Conservation (phyloP, 1,140 invertebrate genomes). For the Drosophila pruinosa region DNA sequence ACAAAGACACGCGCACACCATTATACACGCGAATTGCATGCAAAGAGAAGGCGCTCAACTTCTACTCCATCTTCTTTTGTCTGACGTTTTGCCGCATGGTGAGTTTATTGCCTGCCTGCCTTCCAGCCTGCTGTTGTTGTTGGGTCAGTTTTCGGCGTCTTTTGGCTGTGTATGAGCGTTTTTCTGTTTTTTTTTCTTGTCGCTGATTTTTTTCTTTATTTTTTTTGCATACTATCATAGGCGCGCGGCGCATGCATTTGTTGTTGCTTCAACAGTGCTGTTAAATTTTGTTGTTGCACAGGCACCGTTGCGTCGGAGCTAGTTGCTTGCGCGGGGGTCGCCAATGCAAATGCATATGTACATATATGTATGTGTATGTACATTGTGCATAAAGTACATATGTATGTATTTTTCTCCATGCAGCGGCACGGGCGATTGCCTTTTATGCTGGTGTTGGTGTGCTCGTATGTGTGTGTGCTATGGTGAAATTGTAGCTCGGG, state of each 20-base stretch:
- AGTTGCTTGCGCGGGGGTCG: constrained; percentile 18
- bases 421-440: constrained; percentile 56
- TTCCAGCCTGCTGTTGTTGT: constrained; percentile 44
- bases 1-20: constrained; percentile 48
- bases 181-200: constrained; percentile 16
- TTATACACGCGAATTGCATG: constrained; percentile 65
- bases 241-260: constrained; percentile 15
- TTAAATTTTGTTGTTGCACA: constrained; percentile 24
- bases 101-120: constrained; percentile 59
- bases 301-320: constrained; percentile 7
- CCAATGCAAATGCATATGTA: constrained; percentile 30
- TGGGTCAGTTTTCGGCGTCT: constrained; percentile 67
- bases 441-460: constrained; percentile 35
- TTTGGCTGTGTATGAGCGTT: constrained; percentile 23
- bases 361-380: constrained; percentile 9
- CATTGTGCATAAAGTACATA: constrained; percentile 24
- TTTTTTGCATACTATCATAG: constrained; percentile 38
- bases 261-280: constrained; percentile 20
- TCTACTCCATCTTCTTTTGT: constrained; percentile 80
- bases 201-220: constrained; percentile 1
- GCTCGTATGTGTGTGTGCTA: constrained; percentile 9
- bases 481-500: constrained; percentile 34
- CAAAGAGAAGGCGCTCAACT: constrained; percentile 68
- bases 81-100: constrained; percentile 79
- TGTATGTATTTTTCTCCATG: constrained; percentile 71